Evolutionary conservation across 2,113 vertebrate species (phyloP), one percentile per base, ranked within the genome.

Genomic region (Seriola dumerili): DNA sequence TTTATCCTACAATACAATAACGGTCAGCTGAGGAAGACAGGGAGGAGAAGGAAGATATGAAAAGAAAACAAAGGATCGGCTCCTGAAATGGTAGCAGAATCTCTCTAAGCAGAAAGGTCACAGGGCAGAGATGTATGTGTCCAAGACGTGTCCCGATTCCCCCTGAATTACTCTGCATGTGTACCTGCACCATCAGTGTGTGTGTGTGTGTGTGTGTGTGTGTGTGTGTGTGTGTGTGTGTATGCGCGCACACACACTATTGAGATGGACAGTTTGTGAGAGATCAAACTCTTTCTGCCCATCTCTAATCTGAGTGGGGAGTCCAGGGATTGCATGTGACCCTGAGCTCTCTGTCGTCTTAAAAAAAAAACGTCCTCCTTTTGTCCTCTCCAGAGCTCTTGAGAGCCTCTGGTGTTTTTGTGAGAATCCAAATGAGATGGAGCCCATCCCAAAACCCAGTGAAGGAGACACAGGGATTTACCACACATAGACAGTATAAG

Each of bases 221-320:
- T 59, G 34, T 36, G 34, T 36, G 34, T 42, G 8, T 8, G 50
- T 42, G 19, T 68, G 61, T 52, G 58, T 54, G 77, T 21, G 63
- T 52, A 57, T 34, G 62, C 34, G 50, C 1, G 38, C 5, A 8
- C 8, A 8, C 38, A 7, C 38, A 42, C 29, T 34, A 17, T 38
- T 25, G 25, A 48, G 23, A 42, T 65, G 55, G 52, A 34, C 54
- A 46, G 32, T 54, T 42, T 66, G 57, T 55, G 62, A 34, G 44
- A 74, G 72, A 86, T 85, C 57, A 85, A 68, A 72, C 70, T 85
- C 55, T 82, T 72, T 71, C 67, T 74, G 38, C 19, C 36, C 64
- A 76, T 81, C 73, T 83, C 76, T 87, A 59, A 86, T 84, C 77
- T 86, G 84, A 63, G 80, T 19, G 6, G 75, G 83, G 64, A 63